Percentiles rank a stretch among this genome's conserved stretches.
Evolutionary conservation across 1,140 invertebrate species (phyloP).

Genomic region (Drosophila nigromelanica): DNA sequence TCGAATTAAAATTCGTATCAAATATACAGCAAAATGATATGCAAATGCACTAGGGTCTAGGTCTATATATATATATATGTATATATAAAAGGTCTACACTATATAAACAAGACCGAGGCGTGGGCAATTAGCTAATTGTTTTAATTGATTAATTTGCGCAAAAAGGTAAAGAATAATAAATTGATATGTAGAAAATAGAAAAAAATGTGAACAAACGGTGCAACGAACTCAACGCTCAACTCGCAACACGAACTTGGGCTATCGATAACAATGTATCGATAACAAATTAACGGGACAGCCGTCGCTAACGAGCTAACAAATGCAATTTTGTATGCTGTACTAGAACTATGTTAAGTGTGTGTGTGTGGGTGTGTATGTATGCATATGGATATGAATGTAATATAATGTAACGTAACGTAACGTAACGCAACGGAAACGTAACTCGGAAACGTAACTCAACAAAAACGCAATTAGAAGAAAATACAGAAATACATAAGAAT

Average conservation of each 20-base stretch:
- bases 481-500: slow-evolving; percentile 72
- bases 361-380: slow-evolving; percentile 29
- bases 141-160: too few species aligned
- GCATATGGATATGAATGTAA: slow-evolving; percentile 50
- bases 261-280: too few species aligned
- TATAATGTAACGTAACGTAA: slow-evolving; percentile 66
- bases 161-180: too few species aligned
- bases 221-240: too few species aligned
- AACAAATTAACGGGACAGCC: too few species aligned
- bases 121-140: too few species aligned
- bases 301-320: slow-evolving; percentile 14
- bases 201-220: too few species aligned
- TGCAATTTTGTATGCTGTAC: slow-evolving; percentile 32
- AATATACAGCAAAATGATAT: too few species aligned
- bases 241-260: too few species aligned
- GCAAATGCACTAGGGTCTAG: slow-evolving; percentile 25
- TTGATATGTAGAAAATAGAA: too few species aligned
- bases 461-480: slow-evolving; percentile 80
- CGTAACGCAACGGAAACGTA: slow-evolving; percentile 78
- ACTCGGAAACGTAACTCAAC: slow-evolving; percentile 79
- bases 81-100: background rate
- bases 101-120: too few species aligned
- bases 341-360: slow-evolving; percentile 44
- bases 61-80: slow-evolving; percentile 4
- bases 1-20: too few species aligned